These are phyloP conservation scores for Sciurus niger DNA, from an alignment of 2,113 vertebrate species.

Conservation along the genomic window DNA sequence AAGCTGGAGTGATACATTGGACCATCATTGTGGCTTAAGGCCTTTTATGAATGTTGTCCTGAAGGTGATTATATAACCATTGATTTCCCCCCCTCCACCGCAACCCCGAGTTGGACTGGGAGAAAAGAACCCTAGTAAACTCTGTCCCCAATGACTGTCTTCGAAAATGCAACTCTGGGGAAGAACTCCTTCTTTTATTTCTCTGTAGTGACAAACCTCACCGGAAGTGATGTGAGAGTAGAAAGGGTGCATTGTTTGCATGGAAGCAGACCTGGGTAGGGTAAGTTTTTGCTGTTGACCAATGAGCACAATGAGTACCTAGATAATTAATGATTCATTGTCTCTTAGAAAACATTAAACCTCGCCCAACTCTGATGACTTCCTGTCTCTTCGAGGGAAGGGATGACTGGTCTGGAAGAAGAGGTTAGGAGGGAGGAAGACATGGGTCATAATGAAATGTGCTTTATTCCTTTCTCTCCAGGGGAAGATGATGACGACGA, in stretches of 20 bases:
- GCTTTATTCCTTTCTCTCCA: slow-evolving; percentile 75
- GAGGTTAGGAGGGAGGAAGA: not conserved
- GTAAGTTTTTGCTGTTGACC: not conserved
- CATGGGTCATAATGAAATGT: not conserved
- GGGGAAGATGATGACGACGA: slow-evolving; percentile 94
- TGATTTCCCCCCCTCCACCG: not conserved
- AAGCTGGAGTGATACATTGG: not conserved
- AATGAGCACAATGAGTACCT: not conserved
- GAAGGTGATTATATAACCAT: not conserved
- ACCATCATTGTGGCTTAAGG: not conserved
- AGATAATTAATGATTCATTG: not conserved
- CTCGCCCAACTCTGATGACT: not conserved
- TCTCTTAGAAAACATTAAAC: not conserved
- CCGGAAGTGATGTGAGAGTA: not conserved
- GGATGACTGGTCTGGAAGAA: not conserved
- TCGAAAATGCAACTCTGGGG: not conserved
- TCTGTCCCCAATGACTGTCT: not conserved
- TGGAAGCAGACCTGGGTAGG: not conserved
- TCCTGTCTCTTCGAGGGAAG: not conserved
- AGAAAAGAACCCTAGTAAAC: not conserved
- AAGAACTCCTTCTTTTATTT: not conserved
- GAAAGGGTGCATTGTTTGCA: not conserved
- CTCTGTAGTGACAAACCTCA: not conserved
- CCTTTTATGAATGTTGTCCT: not conserved
- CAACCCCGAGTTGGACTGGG: not conserved